Evolutionary conservation across 2,888 invertebrate species (phyloP), one percentile per base, ranked within the genome.

Genomic region (Sarcophaga rosellei): DNA sequence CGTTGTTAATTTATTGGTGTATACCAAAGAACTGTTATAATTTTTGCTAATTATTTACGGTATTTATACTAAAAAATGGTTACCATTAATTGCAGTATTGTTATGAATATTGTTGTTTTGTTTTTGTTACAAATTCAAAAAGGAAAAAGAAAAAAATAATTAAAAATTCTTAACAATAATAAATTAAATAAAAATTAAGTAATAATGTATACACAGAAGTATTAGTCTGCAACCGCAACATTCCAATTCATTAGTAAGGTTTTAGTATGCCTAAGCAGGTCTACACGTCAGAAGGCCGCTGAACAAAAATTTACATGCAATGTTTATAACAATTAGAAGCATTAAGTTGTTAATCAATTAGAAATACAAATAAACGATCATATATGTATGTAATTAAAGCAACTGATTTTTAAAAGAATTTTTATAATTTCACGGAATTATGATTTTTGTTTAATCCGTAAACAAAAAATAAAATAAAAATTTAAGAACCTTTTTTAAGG

Each of bases 101-200:
- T 35, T 35, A 35, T 35, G 8, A 35, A 35, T 10, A 35, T 35
- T 35, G 35, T 53, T 53, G 12, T 53, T 53, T 53, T 53, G 12
- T 53, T 53, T 53, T 53, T 15, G 17, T 53, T 53, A 17, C 53
- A 15, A 15, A 53, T 73, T 20, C 3, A 20, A 35, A 21, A 25
- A 44, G 2, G 35, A 45, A 68, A 44, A 45, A 68, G 17, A 4
- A 73, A 63, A 74, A 68, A 81, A 65, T 73, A 74, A 65, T 83
- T 82, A 62, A 90, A 89, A 88, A 88, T 94, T 94, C 45, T 94
- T 94, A 76, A 88, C 91, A 93, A 47, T 89, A 89, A 85, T 92
- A 92, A 89, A 92, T 91, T 44, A 92, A 92, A 87, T 92, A 90
- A 12, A 89, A 89, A 90, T 92, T 87, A 69, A 86, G 94, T 8